A percentile compares a stretch with the other conserved stretches of the same genome.
phyloP scores from a whole-genome alignment of 2,888 invertebrate species.

The Tineola bisselliella region DNA sequence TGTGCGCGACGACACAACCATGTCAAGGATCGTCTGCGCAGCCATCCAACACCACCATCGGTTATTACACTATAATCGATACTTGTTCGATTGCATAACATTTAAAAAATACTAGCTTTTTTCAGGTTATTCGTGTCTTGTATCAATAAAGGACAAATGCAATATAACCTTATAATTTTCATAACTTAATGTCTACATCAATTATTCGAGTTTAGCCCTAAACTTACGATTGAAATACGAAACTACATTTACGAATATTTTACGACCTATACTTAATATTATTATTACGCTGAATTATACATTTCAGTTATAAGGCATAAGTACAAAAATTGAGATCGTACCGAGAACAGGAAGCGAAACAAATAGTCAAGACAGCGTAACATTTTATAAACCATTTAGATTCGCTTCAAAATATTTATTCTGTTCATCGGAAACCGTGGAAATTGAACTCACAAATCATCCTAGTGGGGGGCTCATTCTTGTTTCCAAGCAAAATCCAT shows the following conservation, averaged over 20 bases:
- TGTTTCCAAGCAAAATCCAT: neutral
- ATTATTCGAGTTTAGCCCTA: no score
- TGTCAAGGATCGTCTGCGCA: slow-evolving; percentile 7
- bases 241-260: no score
- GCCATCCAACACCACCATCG: neutral
- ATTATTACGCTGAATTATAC: no score
- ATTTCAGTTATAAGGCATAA: no score
- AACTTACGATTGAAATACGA: no score
- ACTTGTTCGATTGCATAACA: neutral
- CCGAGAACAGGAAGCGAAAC: neutral
- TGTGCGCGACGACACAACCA: neutral
- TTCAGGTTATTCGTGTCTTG: neutral
- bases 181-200: no score
- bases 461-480: neutral
- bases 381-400: neutral
- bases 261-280: no score
- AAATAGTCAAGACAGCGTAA: neutral
- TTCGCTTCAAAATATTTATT: neutral
- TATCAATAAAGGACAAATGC: no score
- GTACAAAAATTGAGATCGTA: no score
- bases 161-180: no score
- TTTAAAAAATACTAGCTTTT: neutral
- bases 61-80: neutral
- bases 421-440: neutral
- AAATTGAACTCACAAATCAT: slow-evolving; percentile 1